A percentile compares a stretch with the other conserved stretches of the same genome.
These are phyloP conservation scores for Scatophagus argus DNA, from an alignment of 2,113 vertebrate genomes.

Conservation along the genomic window DNA sequence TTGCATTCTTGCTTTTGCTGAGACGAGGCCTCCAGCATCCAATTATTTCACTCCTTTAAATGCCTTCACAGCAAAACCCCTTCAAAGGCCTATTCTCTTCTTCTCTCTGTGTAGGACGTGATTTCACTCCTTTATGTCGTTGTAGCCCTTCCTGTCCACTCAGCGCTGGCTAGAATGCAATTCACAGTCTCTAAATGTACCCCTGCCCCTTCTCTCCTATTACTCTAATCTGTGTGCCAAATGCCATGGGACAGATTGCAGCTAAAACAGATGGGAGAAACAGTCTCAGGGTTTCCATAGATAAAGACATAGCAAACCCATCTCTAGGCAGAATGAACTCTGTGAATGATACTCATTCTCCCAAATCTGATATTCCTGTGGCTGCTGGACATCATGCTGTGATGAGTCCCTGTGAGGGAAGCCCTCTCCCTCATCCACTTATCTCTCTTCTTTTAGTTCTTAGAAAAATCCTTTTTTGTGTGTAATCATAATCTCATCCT, in stretches of 20 bases:
- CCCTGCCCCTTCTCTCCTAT: conserved; percentile 35
- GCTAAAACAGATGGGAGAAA: conserved; percentile 53
- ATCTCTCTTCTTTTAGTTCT: conserved; percentile 51
- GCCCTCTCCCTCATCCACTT: conserved; percentile 41
- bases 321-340: conserved; percentile 55
- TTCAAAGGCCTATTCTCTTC: conserved; percentile 59
- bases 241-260: conserved; percentile 47
- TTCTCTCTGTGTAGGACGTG: conserved; percentile 51
- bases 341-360: conserved; percentile 52
- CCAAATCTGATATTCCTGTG: conserved; percentile 48
- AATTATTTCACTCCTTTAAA: conserved; percentile 74
- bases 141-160: conserved; percentile 38
- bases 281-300: conserved; percentile 23
- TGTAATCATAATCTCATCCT: conserved; percentile 51
- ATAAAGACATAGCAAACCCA: conserved; percentile 45
- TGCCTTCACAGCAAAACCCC: conserved; percentile 64
- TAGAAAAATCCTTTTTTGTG: conserved; percentile 50
- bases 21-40: conserved; percentile 65
- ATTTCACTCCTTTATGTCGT: conserved; percentile 63
- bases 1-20: conserved; percentile 63
- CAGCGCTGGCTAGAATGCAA: conserved; percentile 49
- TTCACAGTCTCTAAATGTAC: conserved; percentile 55
- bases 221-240: conserved; percentile 60
- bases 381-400: conserved; percentile 41
- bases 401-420: conserved; percentile 38